Evolutionary conservation across 2,113 vertebrate genomes (phyloP).

Genomic region (Oryzias melastigma): DNA sequence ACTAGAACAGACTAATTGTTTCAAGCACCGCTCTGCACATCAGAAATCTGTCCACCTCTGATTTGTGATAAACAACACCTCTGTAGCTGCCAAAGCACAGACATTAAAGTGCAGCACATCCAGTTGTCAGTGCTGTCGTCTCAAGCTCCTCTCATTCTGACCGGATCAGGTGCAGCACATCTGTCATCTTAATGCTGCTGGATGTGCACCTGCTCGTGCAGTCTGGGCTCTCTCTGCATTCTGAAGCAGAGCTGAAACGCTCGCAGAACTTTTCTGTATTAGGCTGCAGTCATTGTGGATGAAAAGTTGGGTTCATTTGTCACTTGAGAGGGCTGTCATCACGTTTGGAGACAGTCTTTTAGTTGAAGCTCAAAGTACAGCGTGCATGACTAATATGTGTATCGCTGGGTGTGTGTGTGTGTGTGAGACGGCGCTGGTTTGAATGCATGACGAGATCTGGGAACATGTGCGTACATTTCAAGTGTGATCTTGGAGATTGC

Average conservation of each 20-base stretch:
- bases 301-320: constrained; percentile 33
- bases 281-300: constrained; percentile 26
- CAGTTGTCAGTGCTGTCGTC: constrained; percentile 29
- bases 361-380: not conserved
- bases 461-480: not conserved
- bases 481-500: not conserved
- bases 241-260: constrained; percentile 22
- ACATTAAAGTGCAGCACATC: constrained; percentile 17
- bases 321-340: constrained; percentile 35
- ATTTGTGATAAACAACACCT: not conserved
- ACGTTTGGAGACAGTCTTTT: constrained; percentile 19
- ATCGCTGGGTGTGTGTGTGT: not conserved
- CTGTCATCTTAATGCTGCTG: constrained; percentile 27
- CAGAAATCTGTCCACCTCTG: not conserved
- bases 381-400: not conserved
- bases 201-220: constrained; percentile 28
- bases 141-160: constrained; percentile 7
- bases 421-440: not conserved
- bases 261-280: constrained; percentile 22
- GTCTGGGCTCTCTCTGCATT: constrained; percentile 13
- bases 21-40: too few relatives aligned
- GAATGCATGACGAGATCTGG: not conserved
- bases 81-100: constrained; percentile 16
- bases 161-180: constrained; percentile 25
- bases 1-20: too few relatives aligned